Evolutionary conservation across 1,140 invertebrate species (phyloP), one percentile per base, ranked within the genome.

Genomic region (Yoshiicerus persimilis): DNA sequence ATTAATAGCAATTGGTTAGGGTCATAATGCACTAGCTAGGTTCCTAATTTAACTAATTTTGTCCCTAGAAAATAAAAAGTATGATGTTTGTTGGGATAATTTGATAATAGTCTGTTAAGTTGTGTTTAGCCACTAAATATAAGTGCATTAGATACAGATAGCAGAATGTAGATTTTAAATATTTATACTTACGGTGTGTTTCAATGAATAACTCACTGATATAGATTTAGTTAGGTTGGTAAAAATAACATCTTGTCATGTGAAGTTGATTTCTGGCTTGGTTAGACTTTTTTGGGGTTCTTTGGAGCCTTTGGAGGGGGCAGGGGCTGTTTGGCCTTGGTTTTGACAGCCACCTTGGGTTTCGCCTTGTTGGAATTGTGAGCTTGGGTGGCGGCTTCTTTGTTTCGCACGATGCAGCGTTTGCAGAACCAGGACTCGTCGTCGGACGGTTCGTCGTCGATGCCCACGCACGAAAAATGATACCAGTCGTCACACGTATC

Each of bases 401-500:
- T 32, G 9, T 84, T 84, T 34, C 77, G 34, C n/a, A 80, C 75
- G 16, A 88, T 88, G 47, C 88, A 88, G 13, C 88, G 38, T 39
- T 86, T 88, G 36, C 88, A 88, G 32, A n/a, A 88, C 88, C 88
- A 88, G 1, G 39, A 20, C 10, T 88, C 70, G 9, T 88, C 86
- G 32, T 88, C 88, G 4, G 83, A 32, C 6, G 85, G 64, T 16
- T 38, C 47, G 16, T 83, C 47, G n/a, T 38, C 34, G n/a, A 88
- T 84, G 9, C 88, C 88, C 20, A 88, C 88, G 27, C 88, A 88
- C 10, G 30, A 25, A 23, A 70, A 86, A 84, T 88, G 88, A 34
- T 88, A 88, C 84, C 88, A 88, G 47, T 88, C 88, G n/a, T 88
- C 88, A 38, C 88, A 88, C 16, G 32, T 30, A n/a, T 88, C 88